phyloP scores from a whole-genome alignment of 2,797 vertebrate species.

The Spizella passerina region DNA sequence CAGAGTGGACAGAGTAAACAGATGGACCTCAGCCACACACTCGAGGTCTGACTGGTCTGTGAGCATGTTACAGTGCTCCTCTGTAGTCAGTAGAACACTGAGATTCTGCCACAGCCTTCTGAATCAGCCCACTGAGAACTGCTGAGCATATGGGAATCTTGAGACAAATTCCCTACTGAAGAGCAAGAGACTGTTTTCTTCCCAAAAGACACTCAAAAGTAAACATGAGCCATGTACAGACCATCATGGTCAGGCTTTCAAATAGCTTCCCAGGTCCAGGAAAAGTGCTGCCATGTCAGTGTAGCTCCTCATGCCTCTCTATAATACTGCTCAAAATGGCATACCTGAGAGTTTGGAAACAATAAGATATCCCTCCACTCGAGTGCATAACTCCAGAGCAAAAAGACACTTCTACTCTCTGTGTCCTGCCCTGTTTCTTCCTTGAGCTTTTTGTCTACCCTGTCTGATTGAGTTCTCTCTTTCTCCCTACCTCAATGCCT shows the following conservation, averaged over 20 bases:
- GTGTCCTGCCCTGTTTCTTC: background rate
- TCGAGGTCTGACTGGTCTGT: background rate
- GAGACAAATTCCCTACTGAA: background rate
- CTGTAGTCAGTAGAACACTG: background rate
- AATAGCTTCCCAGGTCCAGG: background rate
- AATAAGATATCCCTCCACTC: accelerated
- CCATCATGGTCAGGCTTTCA: background rate
- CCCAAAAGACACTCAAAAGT: background rate
- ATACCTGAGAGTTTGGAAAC: too few relatives aligned
- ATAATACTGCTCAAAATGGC: too few relatives aligned
- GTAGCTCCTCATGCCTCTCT: background rate
- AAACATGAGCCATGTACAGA: background rate
- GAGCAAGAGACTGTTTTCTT: background rate
- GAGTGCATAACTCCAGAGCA: background rate
- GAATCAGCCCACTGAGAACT: background rate
- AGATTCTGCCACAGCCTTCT: background rate
- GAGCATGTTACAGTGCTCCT: background rate
- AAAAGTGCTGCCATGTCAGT: background rate
- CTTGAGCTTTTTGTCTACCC: background rate
- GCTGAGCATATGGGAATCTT: background rate
- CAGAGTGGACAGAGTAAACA: background rate
- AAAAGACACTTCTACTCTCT: background rate
- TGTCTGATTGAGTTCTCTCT: background rate
- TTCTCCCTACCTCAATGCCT: background rate
- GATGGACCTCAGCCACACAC: background rate